Evolutionary conservation across 1,140 invertebrate species (phyloP).

Genomic region (Samia ricini): DNA sequence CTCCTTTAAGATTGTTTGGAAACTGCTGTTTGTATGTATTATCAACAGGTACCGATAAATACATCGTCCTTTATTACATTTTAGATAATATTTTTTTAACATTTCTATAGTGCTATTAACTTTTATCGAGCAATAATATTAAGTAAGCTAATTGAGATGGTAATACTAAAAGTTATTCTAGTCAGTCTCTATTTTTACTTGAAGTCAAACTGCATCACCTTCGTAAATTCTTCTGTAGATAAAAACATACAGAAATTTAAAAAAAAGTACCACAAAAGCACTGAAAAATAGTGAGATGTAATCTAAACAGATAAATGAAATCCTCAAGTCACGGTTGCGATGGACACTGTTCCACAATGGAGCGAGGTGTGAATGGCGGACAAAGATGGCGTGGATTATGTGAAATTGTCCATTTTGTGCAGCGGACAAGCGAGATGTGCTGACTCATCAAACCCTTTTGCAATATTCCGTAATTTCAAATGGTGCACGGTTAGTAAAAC

Average conservation of each 20-base stretch:
- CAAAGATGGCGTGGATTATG: conserved; percentile 9
- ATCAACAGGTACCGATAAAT: not conserved
- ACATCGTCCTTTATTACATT: too few relatives aligned
- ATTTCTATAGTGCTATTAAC: too few relatives aligned
- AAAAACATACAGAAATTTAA: not conserved
- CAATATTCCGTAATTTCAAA: not conserved
- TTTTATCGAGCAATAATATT: too few relatives aligned
- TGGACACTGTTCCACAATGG: conserved; percentile 4
- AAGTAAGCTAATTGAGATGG: too few relatives aligned
- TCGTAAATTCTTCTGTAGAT: too few relatives aligned
- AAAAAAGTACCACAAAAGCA: conserved; percentile 1
- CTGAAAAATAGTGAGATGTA: not conserved
- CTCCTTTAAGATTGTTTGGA: not conserved
- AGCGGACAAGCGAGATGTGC: conserved; percentile 15
- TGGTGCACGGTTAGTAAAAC: conserved; percentile 7
- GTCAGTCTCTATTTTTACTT: too few relatives aligned
- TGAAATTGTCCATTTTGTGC: conserved; percentile 10
- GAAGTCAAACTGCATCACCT: too few relatives aligned
- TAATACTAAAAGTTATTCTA: too few relatives aligned
- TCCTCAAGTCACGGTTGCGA: conserved; percentile 37
- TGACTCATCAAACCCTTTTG: conserved; percentile 41
- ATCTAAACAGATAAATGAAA: conserved; percentile 17
- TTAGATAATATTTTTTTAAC: too few relatives aligned
- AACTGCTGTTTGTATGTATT: not conserved
- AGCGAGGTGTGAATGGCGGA: conserved; percentile 35